These are phyloP conservation scores for Lomographa bimaculata DNA, from an alignment of 2,888 invertebrate genomes.

Conservation along the genomic window DNA sequence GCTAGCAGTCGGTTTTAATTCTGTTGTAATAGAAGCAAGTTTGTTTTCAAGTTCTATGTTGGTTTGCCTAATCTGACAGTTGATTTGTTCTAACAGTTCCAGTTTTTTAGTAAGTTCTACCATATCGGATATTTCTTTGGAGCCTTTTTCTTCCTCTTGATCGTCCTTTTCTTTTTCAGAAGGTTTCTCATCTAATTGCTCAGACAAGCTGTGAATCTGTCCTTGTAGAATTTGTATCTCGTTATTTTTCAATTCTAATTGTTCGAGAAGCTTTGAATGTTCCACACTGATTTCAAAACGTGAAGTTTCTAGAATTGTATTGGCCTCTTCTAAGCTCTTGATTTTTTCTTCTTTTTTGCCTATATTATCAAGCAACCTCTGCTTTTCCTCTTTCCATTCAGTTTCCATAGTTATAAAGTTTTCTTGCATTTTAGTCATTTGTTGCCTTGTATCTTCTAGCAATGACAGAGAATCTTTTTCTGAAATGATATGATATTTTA, in stretches of 20 bases:
- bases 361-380: slow-evolving; percentile 79
- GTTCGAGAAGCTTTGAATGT: slow-evolving; percentile 80
- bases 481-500: slow-evolving; percentile 39
- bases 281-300: slow-evolving; percentile 79
- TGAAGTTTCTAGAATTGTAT: slow-evolving; percentile 75
- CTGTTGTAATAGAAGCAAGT: slow-evolving; percentile 55
- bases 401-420: slow-evolving; percentile 88
- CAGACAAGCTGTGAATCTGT: slow-evolving; percentile 50
- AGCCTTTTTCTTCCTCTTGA: slow-evolving; percentile 84
- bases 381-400: slow-evolving; percentile 87
- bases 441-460: slow-evolving; percentile 90
- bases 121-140: slow-evolving; percentile 73
- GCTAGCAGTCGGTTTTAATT: slow-evolving; percentile 46
- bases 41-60: slow-evolving; percentile 81
- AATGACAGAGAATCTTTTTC: slow-evolving; percentile 88
- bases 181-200: slow-evolving; percentile 35
- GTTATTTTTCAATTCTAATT: slow-evolving; percentile 75
- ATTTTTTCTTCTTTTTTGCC: slow-evolving; percentile 83
- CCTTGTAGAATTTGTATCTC: slow-evolving; percentile 64
- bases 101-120: slow-evolving; percentile 74
- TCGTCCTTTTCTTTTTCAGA: slow-evolving; percentile 56
- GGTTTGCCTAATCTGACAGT: slow-evolving; percentile 79
- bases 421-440: slow-evolving; percentile 92
- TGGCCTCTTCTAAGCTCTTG: slow-evolving; percentile 80
- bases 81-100: slow-evolving; percentile 76